A percentile compares a stretch with the other conserved stretches of the same genome.
These are phyloP conservation scores for Manis pentadactyla DNA, from an alignment of 2,797 vertebrate genomes.

Conservation along the genomic window DNA sequence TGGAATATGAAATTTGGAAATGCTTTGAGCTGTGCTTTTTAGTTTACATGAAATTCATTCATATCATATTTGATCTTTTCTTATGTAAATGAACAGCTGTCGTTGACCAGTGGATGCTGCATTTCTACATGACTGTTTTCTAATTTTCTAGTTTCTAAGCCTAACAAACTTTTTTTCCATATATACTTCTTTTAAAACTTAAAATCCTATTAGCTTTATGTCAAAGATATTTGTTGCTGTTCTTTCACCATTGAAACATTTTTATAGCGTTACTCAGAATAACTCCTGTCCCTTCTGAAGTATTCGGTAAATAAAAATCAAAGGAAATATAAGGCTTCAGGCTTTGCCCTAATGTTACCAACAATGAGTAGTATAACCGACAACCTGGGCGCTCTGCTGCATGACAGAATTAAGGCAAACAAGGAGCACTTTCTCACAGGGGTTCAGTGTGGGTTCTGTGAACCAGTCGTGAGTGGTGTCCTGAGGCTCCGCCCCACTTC, in stretches of 20 bases:
- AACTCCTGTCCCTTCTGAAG: slow-evolving; percentile 31
- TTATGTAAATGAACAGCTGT: neutral
- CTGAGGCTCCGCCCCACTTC: neutral
- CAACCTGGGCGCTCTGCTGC: neutral
- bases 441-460: neutral
- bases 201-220: neutral
- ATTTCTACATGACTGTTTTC: neutral
- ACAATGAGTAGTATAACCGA: neutral
- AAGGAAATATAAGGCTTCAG: slow-evolving; percentile 20
- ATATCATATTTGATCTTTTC: neutral
- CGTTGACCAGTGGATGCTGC: neutral
- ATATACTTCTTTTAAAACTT: neutral
- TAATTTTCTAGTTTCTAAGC: slow-evolving; percentile 16
- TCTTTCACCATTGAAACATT: neutral
- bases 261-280: neutral
- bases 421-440: neutral
- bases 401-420: neutral
- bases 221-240: neutral
- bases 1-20: neutral
- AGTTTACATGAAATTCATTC: neutral
- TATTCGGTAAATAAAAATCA: slow-evolving; percentile 28
- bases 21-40: neutral
- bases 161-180: neutral
- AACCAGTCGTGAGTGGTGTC: neutral
- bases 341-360: neutral